Percentiles rank a stretch among this genome's conserved stretches.
These are phyloP conservation scores for Heliconius aoede DNA, from an alignment of 2,888 invertebrate species.

Conservation along the genomic window DNA sequence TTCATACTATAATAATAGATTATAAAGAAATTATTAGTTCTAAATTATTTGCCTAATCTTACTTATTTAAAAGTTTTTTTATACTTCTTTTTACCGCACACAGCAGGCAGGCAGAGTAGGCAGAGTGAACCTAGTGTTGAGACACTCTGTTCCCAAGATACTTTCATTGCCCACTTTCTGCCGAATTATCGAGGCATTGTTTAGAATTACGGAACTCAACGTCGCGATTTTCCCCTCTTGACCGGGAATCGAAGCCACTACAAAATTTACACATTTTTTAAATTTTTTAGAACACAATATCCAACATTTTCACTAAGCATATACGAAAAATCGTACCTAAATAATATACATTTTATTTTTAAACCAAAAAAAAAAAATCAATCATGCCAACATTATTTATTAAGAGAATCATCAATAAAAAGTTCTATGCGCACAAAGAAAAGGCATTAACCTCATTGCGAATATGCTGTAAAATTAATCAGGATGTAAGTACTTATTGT, in stretches of 20 bases:
- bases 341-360: background rate
- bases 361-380: background rate
- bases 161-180: background rate
- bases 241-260: too few relatives aligned
- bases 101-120: too few relatives aligned
- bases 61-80: background rate
- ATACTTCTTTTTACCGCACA: too few relatives aligned
- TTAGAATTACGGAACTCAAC: too few relatives aligned
- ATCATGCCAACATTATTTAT: background rate
- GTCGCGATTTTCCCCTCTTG: too few relatives aligned
- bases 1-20: too few relatives aligned
- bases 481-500: slow-evolving; percentile 41
- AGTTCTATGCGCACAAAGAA: slow-evolving; percentile 36
- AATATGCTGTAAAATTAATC: slow-evolving; percentile 42
- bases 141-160: background rate
- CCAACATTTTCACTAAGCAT: too few relatives aligned
- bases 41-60: background rate
- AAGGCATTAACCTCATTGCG: slow-evolving; percentile 40
- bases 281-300: too few relatives aligned
- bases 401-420: slow-evolving; percentile 21
- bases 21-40: background rate
- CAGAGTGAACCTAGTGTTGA: too few relatives aligned
- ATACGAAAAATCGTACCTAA: background rate
- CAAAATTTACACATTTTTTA: too few relatives aligned
- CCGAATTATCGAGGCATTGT: too few relatives aligned